Evolutionary conservation across 2,797 vertebrate genomes (phyloP), one percentile per base, ranked within the genome.

Genomic region (Muscicapa comitata): DNA sequence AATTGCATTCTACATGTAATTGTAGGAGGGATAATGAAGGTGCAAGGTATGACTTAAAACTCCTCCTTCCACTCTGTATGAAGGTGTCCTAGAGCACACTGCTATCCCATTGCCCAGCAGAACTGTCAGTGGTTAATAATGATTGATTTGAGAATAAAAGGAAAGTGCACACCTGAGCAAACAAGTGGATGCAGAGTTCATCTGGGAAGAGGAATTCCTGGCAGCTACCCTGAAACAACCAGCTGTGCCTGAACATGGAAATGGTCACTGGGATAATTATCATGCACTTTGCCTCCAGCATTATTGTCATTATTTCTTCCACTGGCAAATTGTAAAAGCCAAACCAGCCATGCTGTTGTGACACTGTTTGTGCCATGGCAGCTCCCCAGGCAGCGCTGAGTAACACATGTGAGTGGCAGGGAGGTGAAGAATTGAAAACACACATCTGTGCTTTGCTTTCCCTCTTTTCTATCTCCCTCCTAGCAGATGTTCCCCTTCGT

Each of bases 331-430:
- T 40, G 53, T 19, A 58, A 12, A 79, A 76, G 29, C 24, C 63
- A 62, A 40, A 63, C 4, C 13, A 65, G 18, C 6, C 13, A 3
- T 2, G 3, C 3, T 51, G 23, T 14, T 20, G 28, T 48, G 37
- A 16, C 12, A 7, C 23, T 45, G 28, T 4, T 10, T 4, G 33
- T 55, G 17, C 17, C 1, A 0, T 17, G 33, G 16, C 15, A 38
- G 6, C 3, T 65, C 33, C 47, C 24, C 50, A 65, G 35, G 37
- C 5, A 21, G 13, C 13, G 0, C 19, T 19, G 47, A 59, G 19
- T 11, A 33, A 43, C 33, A 28, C 24, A 20, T 0, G 1, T 0
- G 5, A 65, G 58, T 2, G 45, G 11, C 31, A 54, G 40, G 37
- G n/a, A 17, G 16, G 9, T 7, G 5, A 29, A 28, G 75, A n/a